These are phyloP conservation scores for Sturnira hondurensis DNA, from an alignment of 2,113 vertebrate genomes.

Conservation along the genomic window DNA sequence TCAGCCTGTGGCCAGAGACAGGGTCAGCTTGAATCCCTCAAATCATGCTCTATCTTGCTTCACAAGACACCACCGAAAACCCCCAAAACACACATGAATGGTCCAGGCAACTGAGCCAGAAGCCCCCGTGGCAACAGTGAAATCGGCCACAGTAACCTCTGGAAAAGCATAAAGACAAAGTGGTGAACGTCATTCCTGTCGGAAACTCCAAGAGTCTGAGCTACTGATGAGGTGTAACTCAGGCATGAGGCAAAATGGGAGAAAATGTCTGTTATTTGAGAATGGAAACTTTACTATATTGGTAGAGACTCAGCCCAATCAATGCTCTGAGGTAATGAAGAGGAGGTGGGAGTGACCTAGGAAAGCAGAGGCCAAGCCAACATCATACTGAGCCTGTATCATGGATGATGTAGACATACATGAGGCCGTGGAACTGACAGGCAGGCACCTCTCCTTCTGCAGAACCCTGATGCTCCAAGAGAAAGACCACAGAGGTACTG, in stretches of 20 bases:
- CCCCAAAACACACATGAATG: not conserved
- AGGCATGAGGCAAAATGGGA: not conserved
- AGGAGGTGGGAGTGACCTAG: not conserved
- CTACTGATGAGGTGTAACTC: not conserved
- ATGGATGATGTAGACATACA: rapidly evolving
- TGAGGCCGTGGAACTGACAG: not conserved
- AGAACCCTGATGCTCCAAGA: not conserved
- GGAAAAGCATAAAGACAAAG: not conserved
- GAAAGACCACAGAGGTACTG: not conserved
- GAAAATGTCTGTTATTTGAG: not conserved
- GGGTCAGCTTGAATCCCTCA: not conserved
- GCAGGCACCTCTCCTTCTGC: not conserved
- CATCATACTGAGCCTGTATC: not conserved
- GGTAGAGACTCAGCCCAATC: not conserved
- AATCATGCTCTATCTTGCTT: not conserved
- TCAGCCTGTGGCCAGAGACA: not conserved
- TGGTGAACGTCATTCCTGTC: no score
- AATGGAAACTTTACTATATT: not conserved
- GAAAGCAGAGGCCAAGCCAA: not conserved
- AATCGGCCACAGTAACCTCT: not conserved
- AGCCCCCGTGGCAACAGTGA: not conserved
- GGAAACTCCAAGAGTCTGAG: not conserved
- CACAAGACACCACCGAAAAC: not conserved
- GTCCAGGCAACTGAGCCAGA: not conserved
- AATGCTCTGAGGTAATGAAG: not conserved